Evolutionary conservation across 2,797 vertebrate species (phyloP).

Genomic region (Urosaurus nigricauda): DNA sequence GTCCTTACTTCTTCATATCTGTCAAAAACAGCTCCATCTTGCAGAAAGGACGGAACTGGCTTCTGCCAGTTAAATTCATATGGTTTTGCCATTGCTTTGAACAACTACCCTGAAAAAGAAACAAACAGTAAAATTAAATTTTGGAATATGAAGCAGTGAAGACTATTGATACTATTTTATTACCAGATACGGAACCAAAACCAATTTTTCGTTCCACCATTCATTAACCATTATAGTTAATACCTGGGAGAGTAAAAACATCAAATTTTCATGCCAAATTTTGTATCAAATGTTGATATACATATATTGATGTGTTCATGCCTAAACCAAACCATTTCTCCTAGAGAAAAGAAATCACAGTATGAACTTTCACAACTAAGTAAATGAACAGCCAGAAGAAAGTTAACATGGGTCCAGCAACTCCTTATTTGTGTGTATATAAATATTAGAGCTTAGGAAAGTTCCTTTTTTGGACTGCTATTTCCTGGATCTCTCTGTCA

Average conservation of each 20-base stretch:
- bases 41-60: conserved; percentile 92
- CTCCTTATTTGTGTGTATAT: not conserved
- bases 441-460: not conserved
- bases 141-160: conserved; percentile 37
- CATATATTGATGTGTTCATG: too few relatives aligned
- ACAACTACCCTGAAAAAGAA: conserved; percentile 80
- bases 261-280: not conserved
- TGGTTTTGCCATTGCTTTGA: conserved; percentile 94
- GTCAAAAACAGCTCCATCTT: conserved; percentile 94
- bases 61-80: conserved; percentile 99
- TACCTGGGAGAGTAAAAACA: not conserved
- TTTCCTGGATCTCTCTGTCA: too few relatives aligned
- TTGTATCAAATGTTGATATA: not conserved
- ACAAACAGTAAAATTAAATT: conserved; percentile 51
- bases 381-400: not conserved
- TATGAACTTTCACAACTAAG: not conserved
- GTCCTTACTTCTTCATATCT: conserved; percentile 96
- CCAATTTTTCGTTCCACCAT: not conserved
- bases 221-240: not conserved
- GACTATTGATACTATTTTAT: conserved; percentile 6
- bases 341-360: not conserved
- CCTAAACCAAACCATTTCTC: not conserved
- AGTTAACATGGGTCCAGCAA: too few relatives aligned
- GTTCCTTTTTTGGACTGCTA: too few relatives aligned
- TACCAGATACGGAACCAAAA: not conserved